Percentiles rank a stretch among this genome's conserved stretches.
Conservation (phyloP, 2,797 vertebrate species). For the Galaxias olidus region DNA sequence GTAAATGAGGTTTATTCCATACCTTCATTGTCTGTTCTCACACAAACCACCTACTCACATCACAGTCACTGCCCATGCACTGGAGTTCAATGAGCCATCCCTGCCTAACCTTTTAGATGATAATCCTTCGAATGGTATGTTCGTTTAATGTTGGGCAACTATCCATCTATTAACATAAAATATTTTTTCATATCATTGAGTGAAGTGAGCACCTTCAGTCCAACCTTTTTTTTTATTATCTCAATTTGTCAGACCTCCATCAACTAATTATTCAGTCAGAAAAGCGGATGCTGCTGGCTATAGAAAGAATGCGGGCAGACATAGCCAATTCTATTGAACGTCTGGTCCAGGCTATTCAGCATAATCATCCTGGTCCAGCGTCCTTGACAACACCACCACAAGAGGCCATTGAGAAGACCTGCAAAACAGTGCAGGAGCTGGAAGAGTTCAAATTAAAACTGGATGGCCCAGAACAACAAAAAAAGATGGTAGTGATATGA, state of each 20-base stretch:
- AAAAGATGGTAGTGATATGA: too few relatives aligned
- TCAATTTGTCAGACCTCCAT: too few relatives aligned
- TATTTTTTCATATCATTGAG: conserved; percentile 6
- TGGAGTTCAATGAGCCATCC: too few relatives aligned
- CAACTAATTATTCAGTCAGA: conserved; percentile 8
- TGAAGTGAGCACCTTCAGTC: conserved; percentile 11
- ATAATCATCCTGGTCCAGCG: background rate
- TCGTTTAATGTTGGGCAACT: too few relatives aligned
- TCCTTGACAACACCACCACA: conserved; percentile 12
- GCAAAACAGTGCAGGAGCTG: conserved; percentile 20
- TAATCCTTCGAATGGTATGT: too few relatives aligned
- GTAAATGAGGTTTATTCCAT: background rate
- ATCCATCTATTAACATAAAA: too few relatives aligned
- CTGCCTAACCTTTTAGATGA: too few relatives aligned
- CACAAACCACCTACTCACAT: too few relatives aligned
- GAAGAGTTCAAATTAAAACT: background rate
- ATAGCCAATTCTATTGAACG: conserved; percentile 8
- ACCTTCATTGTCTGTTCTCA: background rate
- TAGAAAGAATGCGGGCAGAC: conserved; percentile 13
- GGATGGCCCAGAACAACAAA: too few relatives aligned
- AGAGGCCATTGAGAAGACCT: conserved; percentile 1
- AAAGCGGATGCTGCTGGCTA: too few relatives aligned
- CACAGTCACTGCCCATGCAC: too few relatives aligned
- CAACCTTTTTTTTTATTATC: conserved; percentile 2
- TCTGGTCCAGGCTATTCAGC: conserved; percentile 14